phyloP scores from a whole-genome alignment of 2,888 invertebrate genomes.

The Ormyrus thymus region DNA sequence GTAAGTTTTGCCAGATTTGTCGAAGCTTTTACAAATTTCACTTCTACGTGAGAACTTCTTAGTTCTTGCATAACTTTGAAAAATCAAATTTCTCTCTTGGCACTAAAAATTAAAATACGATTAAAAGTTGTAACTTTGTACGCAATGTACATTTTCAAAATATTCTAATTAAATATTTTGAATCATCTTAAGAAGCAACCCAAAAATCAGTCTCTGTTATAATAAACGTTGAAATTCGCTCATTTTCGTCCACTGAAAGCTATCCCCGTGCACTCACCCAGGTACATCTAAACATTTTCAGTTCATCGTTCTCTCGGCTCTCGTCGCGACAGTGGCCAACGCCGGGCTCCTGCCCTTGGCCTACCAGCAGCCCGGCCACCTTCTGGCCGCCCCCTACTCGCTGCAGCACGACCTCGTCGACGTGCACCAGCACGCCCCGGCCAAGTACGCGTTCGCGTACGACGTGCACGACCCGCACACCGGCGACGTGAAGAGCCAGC shows the following conservation, averaged over 20 bases:
- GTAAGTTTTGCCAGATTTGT: neutral
- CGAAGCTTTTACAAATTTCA: neutral
- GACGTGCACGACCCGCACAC: conserved; percentile 69
- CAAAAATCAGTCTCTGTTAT: too few species aligned
- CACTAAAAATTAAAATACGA: too few species aligned
- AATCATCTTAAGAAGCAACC: too few species aligned
- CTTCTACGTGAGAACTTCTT: too few species aligned
- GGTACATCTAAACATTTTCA: conserved; percentile 46
- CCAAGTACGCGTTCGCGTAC: conserved; percentile 69
- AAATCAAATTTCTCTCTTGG: too few species aligned
- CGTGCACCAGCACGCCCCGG: conserved; percentile 57
- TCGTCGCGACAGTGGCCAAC: conserved; percentile 32
- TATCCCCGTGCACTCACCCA: too few species aligned
- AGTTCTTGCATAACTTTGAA: too few species aligned
- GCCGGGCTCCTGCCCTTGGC: conserved; percentile 49
- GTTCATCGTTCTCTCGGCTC: conserved; percentile 67
- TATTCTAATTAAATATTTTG: too few species aligned
- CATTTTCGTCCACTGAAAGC: too few species aligned
- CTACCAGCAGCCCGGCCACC: conserved; percentile 39
- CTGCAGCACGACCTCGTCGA: neutral
- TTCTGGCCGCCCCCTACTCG: neutral
- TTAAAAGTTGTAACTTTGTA: too few species aligned
- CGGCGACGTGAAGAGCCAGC: conserved; percentile 70
- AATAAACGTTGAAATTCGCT: too few species aligned
- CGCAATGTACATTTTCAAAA: too few species aligned